Evolutionary conservation across 2,113 vertebrate species (phyloP), one percentile per base, ranked within the genome.

Genomic region (Lates calcarifer): DNA sequence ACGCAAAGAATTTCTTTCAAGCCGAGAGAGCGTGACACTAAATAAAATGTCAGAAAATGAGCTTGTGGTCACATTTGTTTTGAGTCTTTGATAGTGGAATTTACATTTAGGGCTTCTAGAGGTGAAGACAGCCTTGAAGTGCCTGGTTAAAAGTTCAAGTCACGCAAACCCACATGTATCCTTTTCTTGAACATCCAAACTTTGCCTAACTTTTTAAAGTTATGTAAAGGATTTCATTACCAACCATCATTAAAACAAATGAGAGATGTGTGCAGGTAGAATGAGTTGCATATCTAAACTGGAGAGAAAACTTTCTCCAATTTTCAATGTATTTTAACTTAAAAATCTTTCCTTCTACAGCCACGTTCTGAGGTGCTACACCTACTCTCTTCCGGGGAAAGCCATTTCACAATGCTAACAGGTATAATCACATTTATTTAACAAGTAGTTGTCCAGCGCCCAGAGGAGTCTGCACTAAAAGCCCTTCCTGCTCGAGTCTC

Each of bases 401-500:
- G n/a, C n/a, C n/a, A n/a, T n/a, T n/a, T n/a, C n/a, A n/a, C n/a
- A n/a, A n/a, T n/a, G n/a, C n/a, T n/a, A n/a, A n/a, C n/a, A n/a
- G n/a, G n/a, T n/a, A n/a, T n/a, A n/a, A n/a, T n/a, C n/a, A n/a
- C n/a, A n/a, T n/a, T n/a, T n/a, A n/a, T n/a, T n/a, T n/a, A n/a
- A n/a, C n/a, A n/a, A n/a, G n/a, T n/a, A n/a, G n/a, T n/a, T n/a
- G n/a, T n/a, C n/a, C n/a, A n/a, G n/a, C n/a, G n/a, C n/a, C n/a
- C n/a, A n/a, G n/a, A n/a, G n/a, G n/a, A n/a, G n/a, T n/a, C n/a
- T n/a, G n/a, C n/a, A n/a, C n/a, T n/a, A n/a, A n/a, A n/a, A n/a
- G n/a, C n/a, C n/a, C n/a, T n/a, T n/a, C n/a, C 20, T 78, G 84
- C 91, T 77, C 24, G 9, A 67, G 74, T 84, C 78, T 73, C 57